A percentile compares a stretch with the other conserved stretches of the same genome.
phyloP scores from a whole-genome alignment of 2,888 invertebrate species.

The Colletes collaris region DNA sequence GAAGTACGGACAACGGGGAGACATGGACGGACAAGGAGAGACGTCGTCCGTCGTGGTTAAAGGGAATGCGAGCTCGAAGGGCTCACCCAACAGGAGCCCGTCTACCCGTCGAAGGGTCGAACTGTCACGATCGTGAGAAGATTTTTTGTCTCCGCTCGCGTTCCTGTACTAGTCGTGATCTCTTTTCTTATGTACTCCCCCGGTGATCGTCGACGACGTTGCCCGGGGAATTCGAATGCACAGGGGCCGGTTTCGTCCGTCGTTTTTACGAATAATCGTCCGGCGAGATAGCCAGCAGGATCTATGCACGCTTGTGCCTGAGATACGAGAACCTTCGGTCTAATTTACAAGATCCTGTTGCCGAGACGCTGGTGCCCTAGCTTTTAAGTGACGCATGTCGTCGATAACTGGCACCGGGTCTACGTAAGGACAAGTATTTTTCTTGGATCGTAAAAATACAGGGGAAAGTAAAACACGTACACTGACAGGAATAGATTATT shows the following conservation, averaged over 20 bases:
- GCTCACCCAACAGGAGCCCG: conserved; percentile 48
- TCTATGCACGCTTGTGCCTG: conserved; percentile 19
- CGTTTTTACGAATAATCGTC: conserved; percentile 47
- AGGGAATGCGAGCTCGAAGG: conserved; percentile 43
- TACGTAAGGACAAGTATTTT: conserved; percentile 3
- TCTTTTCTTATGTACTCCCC: conserved; percentile 41
- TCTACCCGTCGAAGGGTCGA: conserved; percentile 59
- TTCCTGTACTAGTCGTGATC: conserved; percentile 50
- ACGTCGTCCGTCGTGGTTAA: conserved; percentile 46
- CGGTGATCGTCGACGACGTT: conserved; percentile 45
- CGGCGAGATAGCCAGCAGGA: conserved; percentile 18
- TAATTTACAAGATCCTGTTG: conserved; percentile 46
- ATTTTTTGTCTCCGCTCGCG: conserved; percentile 51
- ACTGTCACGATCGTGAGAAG: conserved; percentile 65
- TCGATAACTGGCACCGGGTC: background rate
- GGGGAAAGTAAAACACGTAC: background rate
- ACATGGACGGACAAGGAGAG: conserved; percentile 33
- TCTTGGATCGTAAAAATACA: background rate
- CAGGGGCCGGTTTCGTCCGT: background rate
- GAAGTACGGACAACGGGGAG: conserved; percentile 37
- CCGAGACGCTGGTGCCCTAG: background rate
- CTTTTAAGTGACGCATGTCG: conserved; percentile 1
- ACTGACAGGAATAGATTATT: background rate
- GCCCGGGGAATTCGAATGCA: conserved; percentile 40
- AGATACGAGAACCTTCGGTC: conserved; percentile 27